A percentile compares a stretch with the other conserved stretches of the same genome.
Evolutionary conservation across 2,888 invertebrate species (phyloP).

Genomic region (Chloroclystis v-ata): DNA sequence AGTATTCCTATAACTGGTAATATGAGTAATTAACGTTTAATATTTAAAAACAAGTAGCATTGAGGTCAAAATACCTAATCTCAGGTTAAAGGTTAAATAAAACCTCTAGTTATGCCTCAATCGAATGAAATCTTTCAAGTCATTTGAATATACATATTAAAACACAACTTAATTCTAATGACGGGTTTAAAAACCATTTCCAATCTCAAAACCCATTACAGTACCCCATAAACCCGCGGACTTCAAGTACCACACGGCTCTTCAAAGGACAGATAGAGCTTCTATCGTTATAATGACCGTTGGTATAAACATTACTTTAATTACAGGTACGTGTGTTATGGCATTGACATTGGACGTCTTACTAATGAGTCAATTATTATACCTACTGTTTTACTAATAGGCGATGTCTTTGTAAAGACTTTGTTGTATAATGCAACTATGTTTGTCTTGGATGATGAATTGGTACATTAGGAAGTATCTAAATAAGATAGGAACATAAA

Average conservation of each 20-base stretch:
- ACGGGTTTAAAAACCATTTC: neutral
- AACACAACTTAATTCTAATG: neutral
- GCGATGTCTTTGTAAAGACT: constrained; percentile 5
- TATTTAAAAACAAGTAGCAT: too few relatives aligned
- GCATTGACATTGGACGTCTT: constrained; percentile 56
- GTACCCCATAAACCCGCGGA: constrained; percentile 5
- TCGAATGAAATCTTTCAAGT: too few relatives aligned
- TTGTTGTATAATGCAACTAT: neutral
- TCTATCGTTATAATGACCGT: constrained; percentile 16
- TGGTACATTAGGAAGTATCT: neutral
- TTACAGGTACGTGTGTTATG: constrained; percentile 29
- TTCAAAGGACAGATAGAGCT: constrained; percentile 17
- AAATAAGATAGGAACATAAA: neutral
- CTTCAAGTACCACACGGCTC: constrained; percentile 6
- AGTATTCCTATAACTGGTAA: too few relatives aligned
- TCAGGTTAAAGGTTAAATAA: too few relatives aligned
- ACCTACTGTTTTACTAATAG: constrained; percentile 28
- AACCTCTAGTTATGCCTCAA: too few relatives aligned
- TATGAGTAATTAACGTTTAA: too few relatives aligned
- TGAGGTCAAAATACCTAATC: too few relatives aligned
- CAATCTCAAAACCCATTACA: constrained; percentile 2
- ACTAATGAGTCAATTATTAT: constrained; percentile 43
- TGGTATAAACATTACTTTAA: constrained; percentile 30
- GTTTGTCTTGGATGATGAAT: constrained; percentile 6
- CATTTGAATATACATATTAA: too few relatives aligned